Evolutionary conservation across 2,113 vertebrate species (phyloP).

Genomic region (Poeciliopsis retropinna): DNA sequence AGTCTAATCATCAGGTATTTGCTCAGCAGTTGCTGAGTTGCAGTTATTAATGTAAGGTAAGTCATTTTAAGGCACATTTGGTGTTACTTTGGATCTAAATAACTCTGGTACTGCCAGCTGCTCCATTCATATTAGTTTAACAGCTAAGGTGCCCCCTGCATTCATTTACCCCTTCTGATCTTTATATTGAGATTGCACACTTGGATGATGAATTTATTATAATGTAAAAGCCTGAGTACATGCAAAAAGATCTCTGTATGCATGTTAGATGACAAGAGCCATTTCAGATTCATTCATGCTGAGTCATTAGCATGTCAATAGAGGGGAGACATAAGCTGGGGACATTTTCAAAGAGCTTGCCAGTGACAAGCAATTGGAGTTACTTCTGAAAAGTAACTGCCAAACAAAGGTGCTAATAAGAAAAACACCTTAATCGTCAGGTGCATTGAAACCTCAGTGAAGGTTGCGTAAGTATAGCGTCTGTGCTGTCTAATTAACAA

Average conservation of each 20-base stretch:
- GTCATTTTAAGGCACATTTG: not conserved
- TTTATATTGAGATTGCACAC: constrained; percentile 63
- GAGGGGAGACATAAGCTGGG: constrained; percentile 20
- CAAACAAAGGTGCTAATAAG: constrained; percentile 49
- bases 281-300: constrained; percentile 49
- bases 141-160: constrained; percentile 34
- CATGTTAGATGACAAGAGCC: constrained; percentile 59
- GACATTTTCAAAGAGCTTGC: constrained; percentile 52
- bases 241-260: constrained; percentile 29
- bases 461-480: constrained; percentile 36
- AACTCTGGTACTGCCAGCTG: constrained; percentile 1
- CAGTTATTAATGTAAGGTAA: not conserved
- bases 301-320: constrained; percentile 66
- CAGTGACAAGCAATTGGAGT: constrained; percentile 44
- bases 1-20: constrained; percentile 9
- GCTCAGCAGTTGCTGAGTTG: not conserved
- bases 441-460: constrained; percentile 40
- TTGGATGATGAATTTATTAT: constrained; percentile 59
- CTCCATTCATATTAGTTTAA: constrained; percentile 46
- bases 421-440: constrained; percentile 67
- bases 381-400: constrained; percentile 55
- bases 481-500: constrained; percentile 60
- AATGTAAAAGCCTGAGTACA: constrained; percentile 44
- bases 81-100: not conserved
- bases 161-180: constrained; percentile 50